A percentile compares a stretch with the other conserved stretches of the same genome.
These are phyloP conservation scores for Megaceryle maxima DNA, from an alignment of 2,113 vertebrate genomes.

Conservation along the genomic window DNA sequence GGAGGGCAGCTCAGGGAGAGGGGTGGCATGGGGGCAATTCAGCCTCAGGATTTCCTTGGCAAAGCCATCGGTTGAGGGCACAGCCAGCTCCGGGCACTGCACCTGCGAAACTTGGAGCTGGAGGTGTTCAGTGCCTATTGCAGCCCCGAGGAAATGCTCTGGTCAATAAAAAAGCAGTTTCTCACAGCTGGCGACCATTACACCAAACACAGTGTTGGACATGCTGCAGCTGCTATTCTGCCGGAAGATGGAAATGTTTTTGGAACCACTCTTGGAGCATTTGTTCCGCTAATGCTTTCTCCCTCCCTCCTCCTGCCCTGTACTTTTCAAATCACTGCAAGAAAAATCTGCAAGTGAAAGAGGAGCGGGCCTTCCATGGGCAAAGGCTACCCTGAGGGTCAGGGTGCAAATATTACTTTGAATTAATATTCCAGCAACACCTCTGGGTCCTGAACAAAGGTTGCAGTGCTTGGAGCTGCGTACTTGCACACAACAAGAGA, in stretches of 20 bases:
- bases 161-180: slow-evolving; percentile 31
- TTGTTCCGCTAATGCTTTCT: slow-evolving; percentile 29
- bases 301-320: not conserved
- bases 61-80: not conserved
- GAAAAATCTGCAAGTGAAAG: not conserved
- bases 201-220: not conserved
- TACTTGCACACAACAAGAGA: rapidly evolving
- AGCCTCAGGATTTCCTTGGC: not conserved
- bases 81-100: not conserved
- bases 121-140: slow-evolving; percentile 36
- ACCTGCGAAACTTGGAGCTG: slow-evolving; percentile 48
- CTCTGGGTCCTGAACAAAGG: rapidly evolving
- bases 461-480: rapidly evolving
- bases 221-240: slow-evolving; percentile 39
- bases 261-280: not conserved
- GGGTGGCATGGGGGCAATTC: not conserved
- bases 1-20: not conserved
- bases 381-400: not conserved
- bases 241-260: slow-evolving; percentile 54
- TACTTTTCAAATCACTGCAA: not conserved
- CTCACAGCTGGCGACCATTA: slow-evolving; percentile 66
- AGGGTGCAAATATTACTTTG: not conserved
- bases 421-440: not conserved
- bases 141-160: slow-evolving; percentile 21
- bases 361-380: not conserved